Conservation (phyloP, 2,797 vertebrate species). For the Discoglossus pictus region DNA sequence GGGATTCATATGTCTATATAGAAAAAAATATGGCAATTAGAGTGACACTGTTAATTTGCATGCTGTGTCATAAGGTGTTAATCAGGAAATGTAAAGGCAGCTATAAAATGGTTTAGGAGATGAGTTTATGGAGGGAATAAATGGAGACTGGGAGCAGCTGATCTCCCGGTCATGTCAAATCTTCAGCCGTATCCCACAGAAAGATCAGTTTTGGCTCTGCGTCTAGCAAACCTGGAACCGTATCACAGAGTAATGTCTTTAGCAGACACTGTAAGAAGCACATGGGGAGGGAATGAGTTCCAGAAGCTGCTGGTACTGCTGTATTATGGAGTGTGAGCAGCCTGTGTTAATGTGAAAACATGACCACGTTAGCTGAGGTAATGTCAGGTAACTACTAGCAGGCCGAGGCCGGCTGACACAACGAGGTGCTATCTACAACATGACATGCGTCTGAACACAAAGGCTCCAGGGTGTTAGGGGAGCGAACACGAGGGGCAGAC, state of each 20-base stretch:
- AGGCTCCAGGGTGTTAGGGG: no score
- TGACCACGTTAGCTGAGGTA: conserved; percentile 47
- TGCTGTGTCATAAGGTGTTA: no score
- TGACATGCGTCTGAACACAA: conserved; percentile 29
- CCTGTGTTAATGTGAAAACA: conserved; percentile 53
- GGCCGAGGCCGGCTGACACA: conserved; percentile 42
- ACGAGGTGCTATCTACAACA: conserved; percentile 47
- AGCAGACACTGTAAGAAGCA: conserved; percentile 60
- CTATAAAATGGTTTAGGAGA: not conserved
- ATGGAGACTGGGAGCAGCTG: conserved; percentile 11
- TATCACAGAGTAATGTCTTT: conserved; percentile 57
- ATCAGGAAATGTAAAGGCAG: no score
- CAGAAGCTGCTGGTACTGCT: conserved; percentile 60
- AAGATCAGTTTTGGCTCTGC: conserved; percentile 48
- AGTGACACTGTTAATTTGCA: no score
- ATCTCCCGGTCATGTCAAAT: conserved; percentile 14
- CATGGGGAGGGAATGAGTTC: conserved; percentile 67
- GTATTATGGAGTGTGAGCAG: conserved; percentile 54
- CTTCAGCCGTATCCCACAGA: not conserved
- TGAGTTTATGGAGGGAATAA: conserved; percentile 5
- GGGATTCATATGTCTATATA: no score
- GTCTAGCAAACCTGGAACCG: conserved; percentile 51
- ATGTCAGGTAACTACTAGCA: conserved; percentile 55
- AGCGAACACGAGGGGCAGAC: no score
- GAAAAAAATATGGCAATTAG: no score